Conservation (phyloP, 2,888 invertebrate species). For the Mellilla xanthometata region DNA sequence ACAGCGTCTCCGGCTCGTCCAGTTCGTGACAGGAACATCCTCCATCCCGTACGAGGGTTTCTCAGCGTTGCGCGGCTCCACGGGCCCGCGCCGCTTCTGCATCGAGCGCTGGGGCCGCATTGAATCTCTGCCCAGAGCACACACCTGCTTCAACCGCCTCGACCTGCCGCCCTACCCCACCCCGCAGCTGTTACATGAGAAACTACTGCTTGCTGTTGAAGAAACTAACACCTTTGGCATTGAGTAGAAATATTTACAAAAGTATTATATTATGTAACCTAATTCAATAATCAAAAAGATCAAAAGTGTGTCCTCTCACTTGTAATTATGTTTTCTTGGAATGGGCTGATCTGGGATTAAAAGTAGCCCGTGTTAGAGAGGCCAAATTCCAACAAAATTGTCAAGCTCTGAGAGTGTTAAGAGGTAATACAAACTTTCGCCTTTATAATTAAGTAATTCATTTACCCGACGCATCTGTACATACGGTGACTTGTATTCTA, state of each 20-base stretch:
- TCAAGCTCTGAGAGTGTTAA: too few species aligned
- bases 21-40: constrained; percentile 99
- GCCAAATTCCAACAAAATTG: too few species aligned
- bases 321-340: too few species aligned
- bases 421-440: too few species aligned
- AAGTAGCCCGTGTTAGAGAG: too few species aligned
- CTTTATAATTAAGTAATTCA: too few species aligned
- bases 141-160: constrained; percentile 98
- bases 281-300: too few species aligned
- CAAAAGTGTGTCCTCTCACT: too few species aligned
- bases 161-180: constrained; percentile 98
- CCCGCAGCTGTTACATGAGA: constrained; percentile 94
- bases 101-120: constrained; percentile 98
- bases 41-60: constrained; percentile 99
- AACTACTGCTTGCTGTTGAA: constrained; percentile 95
- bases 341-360: too few species aligned
- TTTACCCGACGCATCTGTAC: too few species aligned
- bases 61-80: constrained; percentile 95
- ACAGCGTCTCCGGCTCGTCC: constrained; percentile 94
- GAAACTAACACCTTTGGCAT: constrained; percentile 98
- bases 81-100: constrained; percentile 97
- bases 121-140: constrained; percentile 96
- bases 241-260: too few species aligned
- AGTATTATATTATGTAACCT: too few species aligned
- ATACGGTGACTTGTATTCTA: constrained; percentile 40